phyloP scores from a whole-genome alignment of 1,140 invertebrate species.

The Triops cancriformis region DNA sequence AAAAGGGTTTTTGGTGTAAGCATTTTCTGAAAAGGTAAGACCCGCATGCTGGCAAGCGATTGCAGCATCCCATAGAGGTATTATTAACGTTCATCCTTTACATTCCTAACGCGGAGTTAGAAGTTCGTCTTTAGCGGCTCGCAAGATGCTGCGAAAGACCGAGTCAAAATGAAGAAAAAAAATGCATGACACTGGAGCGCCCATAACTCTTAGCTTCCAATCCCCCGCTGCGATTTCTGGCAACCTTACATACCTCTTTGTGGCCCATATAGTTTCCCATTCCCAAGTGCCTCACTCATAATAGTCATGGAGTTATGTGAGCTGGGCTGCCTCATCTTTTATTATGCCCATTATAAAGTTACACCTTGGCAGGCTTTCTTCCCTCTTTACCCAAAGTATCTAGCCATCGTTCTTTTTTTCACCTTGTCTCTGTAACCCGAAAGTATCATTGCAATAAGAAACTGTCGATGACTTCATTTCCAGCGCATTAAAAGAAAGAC shows the following conservation, averaged over 20 bases:
- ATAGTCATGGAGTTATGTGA: slow-evolving; percentile 10
- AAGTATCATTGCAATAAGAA: background rate
- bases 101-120: background rate
- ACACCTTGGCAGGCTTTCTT: background rate
- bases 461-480: slow-evolving; percentile 5
- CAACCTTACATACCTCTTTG: slow-evolving; percentile 13
- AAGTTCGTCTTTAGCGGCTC: background rate
- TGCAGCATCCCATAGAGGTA: background rate
- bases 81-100: slow-evolving; percentile 1
- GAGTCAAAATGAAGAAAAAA: background rate
- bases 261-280: slow-evolving; percentile 13
- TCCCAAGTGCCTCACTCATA: slow-evolving; percentile 13
- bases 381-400: background rate
- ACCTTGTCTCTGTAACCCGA: background rate
- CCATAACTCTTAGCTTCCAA: slow-evolving; percentile 4
- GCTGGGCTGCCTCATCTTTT: slow-evolving; percentile 12
- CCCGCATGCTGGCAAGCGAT: background rate
- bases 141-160: background rate
- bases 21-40: background rate
- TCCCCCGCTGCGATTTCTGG: slow-evolving; percentile 4
- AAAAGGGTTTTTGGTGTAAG: background rate
- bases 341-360: slow-evolving; percentile 2
- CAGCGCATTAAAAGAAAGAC: background rate
- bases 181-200: slow-evolving; percentile 12
- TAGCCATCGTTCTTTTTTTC: background rate